These are phyloP conservation scores for Leptocoma aspasia DNA, from an alignment of 2,113 vertebrate species.

Conservation along the genomic window DNA sequence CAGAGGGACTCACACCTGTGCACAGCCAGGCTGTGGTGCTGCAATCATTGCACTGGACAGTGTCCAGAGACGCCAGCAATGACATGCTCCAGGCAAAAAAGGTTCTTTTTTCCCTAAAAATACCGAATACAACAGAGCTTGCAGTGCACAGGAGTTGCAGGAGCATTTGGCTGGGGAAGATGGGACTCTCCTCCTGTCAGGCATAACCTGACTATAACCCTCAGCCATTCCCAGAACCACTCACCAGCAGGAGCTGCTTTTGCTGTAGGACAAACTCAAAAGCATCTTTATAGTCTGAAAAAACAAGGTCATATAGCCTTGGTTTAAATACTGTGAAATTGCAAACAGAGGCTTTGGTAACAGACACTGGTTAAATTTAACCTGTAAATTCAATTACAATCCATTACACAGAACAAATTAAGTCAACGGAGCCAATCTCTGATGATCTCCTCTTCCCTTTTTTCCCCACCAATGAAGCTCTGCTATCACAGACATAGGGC, in stretches of 20 bases:
- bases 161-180: not conserved
- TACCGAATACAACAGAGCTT: not conserved
- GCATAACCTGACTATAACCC: not conserved
- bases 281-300: not conserved
- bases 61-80: not conserved
- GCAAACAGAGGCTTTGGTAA: not conserved
- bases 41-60: not conserved
- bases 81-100: not conserved
- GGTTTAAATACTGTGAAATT: not conserved
- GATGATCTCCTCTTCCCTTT: not conserved
- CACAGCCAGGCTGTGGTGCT: not conserved
- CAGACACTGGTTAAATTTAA: not conserved
- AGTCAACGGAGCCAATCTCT: not conserved
- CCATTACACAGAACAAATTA: constrained; percentile 16
- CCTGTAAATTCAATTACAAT: constrained; percentile 1
- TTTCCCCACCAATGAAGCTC: not conserved
- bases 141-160: not conserved
- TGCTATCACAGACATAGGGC: not conserved
- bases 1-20: not conserved
- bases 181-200: not conserved
- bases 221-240: not conserved
- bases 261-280: not conserved
- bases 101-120: not conserved
- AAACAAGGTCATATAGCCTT: not conserved
- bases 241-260: not conserved